Evolutionary conservation across 2,797 vertebrate species (phyloP), one percentile per base, ranked within the genome.

Genomic region (Gymnopithys bicolor): DNA sequence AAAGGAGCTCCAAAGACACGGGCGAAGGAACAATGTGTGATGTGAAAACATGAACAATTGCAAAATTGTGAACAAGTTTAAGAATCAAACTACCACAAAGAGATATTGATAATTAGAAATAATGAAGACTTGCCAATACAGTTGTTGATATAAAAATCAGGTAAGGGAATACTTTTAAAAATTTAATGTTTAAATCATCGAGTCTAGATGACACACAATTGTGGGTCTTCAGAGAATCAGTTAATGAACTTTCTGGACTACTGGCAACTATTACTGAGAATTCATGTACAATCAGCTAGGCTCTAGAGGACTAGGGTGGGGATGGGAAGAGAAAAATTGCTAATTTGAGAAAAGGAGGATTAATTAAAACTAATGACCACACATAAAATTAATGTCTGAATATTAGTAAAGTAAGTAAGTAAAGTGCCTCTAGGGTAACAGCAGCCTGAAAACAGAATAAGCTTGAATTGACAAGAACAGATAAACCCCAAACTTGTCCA

Each of bases 181-280:
- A 96, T 92, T 82, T 97, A 96, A 96, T 96, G 97, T 87, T 92
- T 91, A 96, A 97, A 96, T 95, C 89, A 95, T 87, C 70, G 89
- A 89, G 60, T 96, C 87, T 89, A 84, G 92, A 91, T 96, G 96
- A 97, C 96, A 97, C 3, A 45, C 69, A 93, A 96, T 93, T 93
- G 48, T 83, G 46, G 64, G 63, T 92, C 86, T 88, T 95, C 79
- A 63, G 90, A 95, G 97, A 97, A 96, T 92, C 94, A 92, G 93
- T 87, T 97, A 97, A 97, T 97, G 95, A 97, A 97, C 71, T 96
- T 97, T 92, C 89, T 88, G 96, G 95, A 95, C 95, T 82, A 93
- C 84, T 41, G 79, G 94, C 79, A 97, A 97, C 96, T 97, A 97
- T 96, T 97, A 97, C 96, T 97, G 95, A 96, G 97, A 97, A 95